Evolutionary conservation across 2,113 vertebrate species (phyloP).

Genomic region (Menura novaehollandiae): DNA sequence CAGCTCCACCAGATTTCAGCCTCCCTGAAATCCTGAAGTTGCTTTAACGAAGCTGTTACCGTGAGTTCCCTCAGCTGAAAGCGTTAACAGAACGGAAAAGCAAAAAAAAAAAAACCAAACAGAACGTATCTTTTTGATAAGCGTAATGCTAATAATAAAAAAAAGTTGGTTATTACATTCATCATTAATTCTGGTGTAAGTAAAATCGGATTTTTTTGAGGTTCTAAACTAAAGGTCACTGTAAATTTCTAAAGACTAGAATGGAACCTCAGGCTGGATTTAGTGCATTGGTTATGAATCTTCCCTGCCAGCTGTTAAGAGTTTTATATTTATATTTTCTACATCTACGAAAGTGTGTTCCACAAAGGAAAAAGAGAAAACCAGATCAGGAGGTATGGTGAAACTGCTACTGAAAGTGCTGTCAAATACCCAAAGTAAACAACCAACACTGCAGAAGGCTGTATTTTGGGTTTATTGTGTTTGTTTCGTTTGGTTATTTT

Average conservation of each 20-base stretch:
- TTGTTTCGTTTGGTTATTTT: not conserved
- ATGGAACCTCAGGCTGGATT: not conserved
- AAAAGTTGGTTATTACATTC: not conserved
- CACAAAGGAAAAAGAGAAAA: not conserved
- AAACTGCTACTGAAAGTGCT: not conserved
- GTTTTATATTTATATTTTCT: not conserved
- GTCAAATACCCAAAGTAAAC: not conserved
- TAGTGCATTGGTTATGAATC: not conserved
- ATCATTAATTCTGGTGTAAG: not conserved
- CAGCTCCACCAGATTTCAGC: not conserved
- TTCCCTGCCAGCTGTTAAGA: not conserved
- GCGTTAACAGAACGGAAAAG: not conserved
- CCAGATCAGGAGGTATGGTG: not conserved
- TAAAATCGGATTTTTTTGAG: not conserved
- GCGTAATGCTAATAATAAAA: not conserved
- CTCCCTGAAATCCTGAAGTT: not conserved
- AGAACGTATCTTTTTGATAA: not conserved
- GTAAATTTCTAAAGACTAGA: not conserved
- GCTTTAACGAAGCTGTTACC: not conserved
- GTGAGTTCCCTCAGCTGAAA: not conserved
- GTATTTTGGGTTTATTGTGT: not conserved
- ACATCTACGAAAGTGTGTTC: not conserved
- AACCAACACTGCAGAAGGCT: not conserved
- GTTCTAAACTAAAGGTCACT: not conserved
- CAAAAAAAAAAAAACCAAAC: not conserved